Percentiles rank a stretch among this genome's conserved stretches.
Evolutionary conservation across 2,113 vertebrate genomes (phyloP).

Genomic region (Pachypanchax playfairii): DNA sequence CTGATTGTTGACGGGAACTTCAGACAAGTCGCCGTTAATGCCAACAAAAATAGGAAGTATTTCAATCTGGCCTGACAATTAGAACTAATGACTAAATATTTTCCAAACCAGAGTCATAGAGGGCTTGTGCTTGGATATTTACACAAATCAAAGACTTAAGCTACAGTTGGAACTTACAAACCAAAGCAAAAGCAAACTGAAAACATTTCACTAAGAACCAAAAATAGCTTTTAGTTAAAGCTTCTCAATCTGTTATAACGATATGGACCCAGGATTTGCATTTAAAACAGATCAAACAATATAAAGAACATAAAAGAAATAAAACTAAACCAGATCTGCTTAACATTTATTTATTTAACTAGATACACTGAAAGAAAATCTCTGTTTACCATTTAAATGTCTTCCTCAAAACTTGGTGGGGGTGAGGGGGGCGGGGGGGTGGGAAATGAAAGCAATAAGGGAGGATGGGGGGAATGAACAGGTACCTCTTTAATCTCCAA

Average conservation of each 20-base stretch:
- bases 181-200: conserved; percentile 58
- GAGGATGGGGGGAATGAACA: conserved; percentile 72
- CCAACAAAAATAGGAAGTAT: conserved; percentile 51
- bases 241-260: conserved; percentile 47
- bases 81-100: conserved; percentile 49
- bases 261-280: conserved; percentile 64
- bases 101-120: conserved; percentile 57
- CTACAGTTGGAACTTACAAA: conserved; percentile 55
- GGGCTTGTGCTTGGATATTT: conserved; percentile 46
- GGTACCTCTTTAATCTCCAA: conserved; percentile 78
- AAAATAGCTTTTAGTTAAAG: conserved; percentile 54
- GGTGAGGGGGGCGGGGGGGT: too few relatives aligned
- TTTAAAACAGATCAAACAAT: conserved; percentile 70
- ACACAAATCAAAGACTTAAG: conserved; percentile 50
- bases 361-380: conserved; percentile 78
- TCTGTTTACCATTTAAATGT: conserved; percentile 76
- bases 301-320: conserved; percentile 62
- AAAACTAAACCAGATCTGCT: conserved; percentile 78
- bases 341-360: conserved; percentile 80
- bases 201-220: conserved; percentile 48
- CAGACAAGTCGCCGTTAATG: conserved; percentile 52
- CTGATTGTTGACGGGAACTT: too few relatives aligned
- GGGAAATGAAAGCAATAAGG: conserved; percentile 69
- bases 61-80: conserved; percentile 46
- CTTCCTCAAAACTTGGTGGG: conserved; percentile 79